A percentile compares a stretch with the other conserved stretches of the same genome.
Evolutionary conservation across 2,888 invertebrate species (phyloP).

Genomic region (Deilephila porcellus): DNA sequence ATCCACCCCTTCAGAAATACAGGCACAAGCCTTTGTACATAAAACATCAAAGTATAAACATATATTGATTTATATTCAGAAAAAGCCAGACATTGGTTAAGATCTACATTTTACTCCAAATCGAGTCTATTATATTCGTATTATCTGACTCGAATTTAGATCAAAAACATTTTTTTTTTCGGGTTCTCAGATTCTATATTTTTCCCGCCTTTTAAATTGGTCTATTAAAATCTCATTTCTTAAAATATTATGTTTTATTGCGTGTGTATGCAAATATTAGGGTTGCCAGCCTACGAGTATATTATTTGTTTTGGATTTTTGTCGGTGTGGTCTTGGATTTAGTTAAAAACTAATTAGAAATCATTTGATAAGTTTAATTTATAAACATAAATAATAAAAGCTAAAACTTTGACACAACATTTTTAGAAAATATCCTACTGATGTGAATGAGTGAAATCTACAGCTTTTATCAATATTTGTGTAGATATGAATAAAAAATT

Average conservation of each 20-base stretch:
- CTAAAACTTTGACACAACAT: no score
- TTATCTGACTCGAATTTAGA: background rate
- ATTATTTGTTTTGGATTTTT: no score
- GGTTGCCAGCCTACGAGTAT: background rate
- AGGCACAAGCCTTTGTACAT: no score
- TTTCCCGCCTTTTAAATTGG: background rate
- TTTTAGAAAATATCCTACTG: no score
- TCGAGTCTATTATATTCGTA: constrained; percentile 7
- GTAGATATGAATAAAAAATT: no score
- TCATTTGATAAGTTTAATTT: no score
- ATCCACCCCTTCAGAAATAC: no score
- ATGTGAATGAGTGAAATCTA: no score
- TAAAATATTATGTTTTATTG: constrained; percentile 4
- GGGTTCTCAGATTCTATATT: background rate
- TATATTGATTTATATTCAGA: constrained; percentile 20
- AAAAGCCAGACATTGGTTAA: constrained; percentile 11
- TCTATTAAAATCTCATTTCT: constrained; percentile 25
- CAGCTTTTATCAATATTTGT: no score
- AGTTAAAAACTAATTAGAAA: no score
- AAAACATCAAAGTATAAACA: background rate
- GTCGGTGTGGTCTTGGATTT: no score
- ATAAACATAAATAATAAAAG: no score
- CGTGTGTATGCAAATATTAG: background rate
- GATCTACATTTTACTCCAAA: background rate
- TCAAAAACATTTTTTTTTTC: constrained; percentile 22